Percentiles rank a stretch among this genome's conserved stretches.
These are phyloP conservation scores for Drosophila athabasca DNA, from an alignment of 1,140 invertebrate genomes.

Conservation along the genomic window DNA sequence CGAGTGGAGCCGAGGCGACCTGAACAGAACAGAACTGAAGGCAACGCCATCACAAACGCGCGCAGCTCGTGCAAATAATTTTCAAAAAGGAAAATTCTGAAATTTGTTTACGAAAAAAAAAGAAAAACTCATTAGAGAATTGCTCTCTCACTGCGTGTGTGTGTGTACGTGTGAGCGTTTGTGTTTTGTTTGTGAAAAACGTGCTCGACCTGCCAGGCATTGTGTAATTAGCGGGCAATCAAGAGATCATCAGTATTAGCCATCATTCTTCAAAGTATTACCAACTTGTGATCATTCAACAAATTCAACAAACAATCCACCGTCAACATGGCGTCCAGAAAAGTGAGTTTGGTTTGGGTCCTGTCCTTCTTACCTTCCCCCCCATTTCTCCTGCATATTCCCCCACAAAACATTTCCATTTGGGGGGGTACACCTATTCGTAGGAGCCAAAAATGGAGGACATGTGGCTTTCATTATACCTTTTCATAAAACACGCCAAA, in stretches of 20 bases:
- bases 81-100: conserved; percentile 26
- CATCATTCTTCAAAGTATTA: conserved; percentile 50
- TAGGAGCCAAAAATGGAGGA: conserved; percentile 59
- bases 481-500: conserved; percentile 67
- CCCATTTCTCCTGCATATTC: conserved; percentile 8
- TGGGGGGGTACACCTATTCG: background rate
- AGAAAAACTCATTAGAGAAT: conserved; percentile 1
- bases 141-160: conserved; percentile 1
- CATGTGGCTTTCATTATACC: conserved; percentile 79
- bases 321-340: conserved; percentile 60
- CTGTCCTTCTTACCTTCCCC: background rate
- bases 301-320: conserved; percentile 30
- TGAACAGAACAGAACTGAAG: conserved; percentile 19
- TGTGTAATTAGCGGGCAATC: conserved; percentile 59
- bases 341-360: conserved; percentile 56
- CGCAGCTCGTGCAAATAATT: conserved; percentile 32
- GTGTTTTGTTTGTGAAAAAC: conserved; percentile 45
- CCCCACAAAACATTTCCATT: conserved; percentile 40
- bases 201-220: conserved; percentile 45
- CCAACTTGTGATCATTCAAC: conserved; percentile 39
- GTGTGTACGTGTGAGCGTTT: conserved; percentile 18
- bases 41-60: conserved; percentile 14
- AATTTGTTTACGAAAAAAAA: conserved; percentile 55
- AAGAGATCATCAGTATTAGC: conserved; percentile 55
- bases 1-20: conserved; percentile 22